Conservation (phyloP, 2,113 vertebrate species). For the Phrynocephalus versicolor region DNA sequence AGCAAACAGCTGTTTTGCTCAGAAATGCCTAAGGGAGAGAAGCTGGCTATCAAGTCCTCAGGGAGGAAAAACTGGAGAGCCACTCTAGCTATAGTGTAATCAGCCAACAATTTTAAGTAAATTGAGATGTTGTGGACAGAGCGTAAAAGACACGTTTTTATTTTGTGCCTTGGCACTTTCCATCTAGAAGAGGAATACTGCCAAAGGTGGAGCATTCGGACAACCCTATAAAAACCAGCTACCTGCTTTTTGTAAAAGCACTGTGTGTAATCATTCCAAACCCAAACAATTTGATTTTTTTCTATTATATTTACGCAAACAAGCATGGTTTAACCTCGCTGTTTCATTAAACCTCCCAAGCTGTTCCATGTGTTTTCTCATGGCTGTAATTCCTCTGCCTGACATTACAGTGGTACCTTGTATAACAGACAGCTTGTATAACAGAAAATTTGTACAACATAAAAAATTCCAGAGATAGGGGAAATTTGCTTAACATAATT, state of each 20-base stretch:
- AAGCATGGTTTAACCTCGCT: neutral
- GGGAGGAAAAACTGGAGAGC: neutral
- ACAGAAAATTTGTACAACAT: no score
- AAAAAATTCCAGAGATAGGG: no score
- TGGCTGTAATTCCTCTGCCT: neutral
- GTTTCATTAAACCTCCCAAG: neutral
- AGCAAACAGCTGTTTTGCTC: neutral
- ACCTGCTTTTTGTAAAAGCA: neutral
- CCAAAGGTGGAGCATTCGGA: neutral
- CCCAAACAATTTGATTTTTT: no score
- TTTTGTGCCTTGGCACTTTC: neutral
- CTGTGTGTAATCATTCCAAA: no score
- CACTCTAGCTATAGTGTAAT: neutral
- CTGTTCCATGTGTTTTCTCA: neutral
- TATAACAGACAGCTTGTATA: no score
- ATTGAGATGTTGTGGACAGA: neutral
- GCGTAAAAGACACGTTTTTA: no score
- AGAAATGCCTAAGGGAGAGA: neutral
- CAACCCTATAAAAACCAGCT: neutral
- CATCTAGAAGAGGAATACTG: neutral
- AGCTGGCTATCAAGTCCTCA: neutral
- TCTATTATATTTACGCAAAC: neutral
- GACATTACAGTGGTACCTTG: no score
- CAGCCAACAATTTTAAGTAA: neutral
- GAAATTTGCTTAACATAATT: no score